These are phyloP conservation scores for Labroides dimidiatus DNA, from an alignment of 2,797 vertebrate genomes.

Conservation along the genomic window DNA sequence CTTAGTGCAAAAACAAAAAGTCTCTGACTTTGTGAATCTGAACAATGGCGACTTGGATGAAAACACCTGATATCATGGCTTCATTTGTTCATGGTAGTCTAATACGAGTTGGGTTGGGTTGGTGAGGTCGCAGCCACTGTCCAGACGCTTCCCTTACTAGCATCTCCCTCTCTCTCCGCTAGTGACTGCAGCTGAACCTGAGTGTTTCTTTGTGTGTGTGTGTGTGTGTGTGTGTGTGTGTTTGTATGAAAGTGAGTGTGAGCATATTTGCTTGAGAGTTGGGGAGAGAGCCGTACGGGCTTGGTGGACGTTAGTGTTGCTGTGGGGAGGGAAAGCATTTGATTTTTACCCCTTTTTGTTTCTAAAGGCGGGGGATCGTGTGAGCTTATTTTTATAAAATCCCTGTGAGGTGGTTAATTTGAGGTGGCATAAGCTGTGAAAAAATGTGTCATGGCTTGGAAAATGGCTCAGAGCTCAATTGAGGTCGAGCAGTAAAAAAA, in stretches of 20 bases:
- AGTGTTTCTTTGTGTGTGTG: constrained; percentile 44
- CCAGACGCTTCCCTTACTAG: constrained; percentile 70
- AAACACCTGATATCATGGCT: constrained; percentile 80
- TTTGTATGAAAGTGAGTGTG: neutral
- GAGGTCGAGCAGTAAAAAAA: constrained; percentile 29
- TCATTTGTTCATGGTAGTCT: constrained; percentile 81
- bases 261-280: constrained; percentile 67
- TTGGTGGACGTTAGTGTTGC: constrained; percentile 71
- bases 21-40: constrained; percentile 77
- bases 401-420: constrained; percentile 62
- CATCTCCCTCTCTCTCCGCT: constrained; percentile 80
- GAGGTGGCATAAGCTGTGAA: constrained; percentile 52
- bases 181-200: constrained; percentile 64
- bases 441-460: constrained; percentile 53
- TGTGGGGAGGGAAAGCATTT: constrained; percentile 70
- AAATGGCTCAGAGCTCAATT: constrained; percentile 50
- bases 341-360: constrained; percentile 72
- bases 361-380: constrained; percentile 63
- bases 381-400: constrained; percentile 76
- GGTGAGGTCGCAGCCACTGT: constrained; percentile 62
- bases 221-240: constrained; percentile 37
- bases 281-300: constrained; percentile 69
- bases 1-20: constrained; percentile 48
- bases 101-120: constrained; percentile 68
- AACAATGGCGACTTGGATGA: constrained; percentile 79